Base-by-base conservation (phyloP, 1,140 invertebrate species). In the Plodia interpunctella region DNA sequence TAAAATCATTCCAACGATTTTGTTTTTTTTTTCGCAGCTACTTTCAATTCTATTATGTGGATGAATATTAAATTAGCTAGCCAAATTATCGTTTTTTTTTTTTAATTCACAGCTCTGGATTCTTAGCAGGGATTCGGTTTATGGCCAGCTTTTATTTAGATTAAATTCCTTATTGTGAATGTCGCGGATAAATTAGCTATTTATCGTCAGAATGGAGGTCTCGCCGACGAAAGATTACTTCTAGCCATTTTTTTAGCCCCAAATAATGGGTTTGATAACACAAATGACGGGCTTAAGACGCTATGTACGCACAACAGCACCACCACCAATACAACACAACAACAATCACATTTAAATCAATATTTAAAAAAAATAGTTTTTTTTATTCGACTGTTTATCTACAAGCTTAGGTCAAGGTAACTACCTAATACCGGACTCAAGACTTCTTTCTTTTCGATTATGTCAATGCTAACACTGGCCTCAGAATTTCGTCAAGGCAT, bases 11-110 rank as follows among this genome's bases (percentile, higher is more conserved):
- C 10, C 38, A 44, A n/a, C 5, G 3, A 3, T 44, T 15, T n/a
- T 10, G 15, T 15, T 10, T 44, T 44, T 15, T 10, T 44, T 44
- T 44, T 44, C 38, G n/a, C 15, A 15, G 38, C 38, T 44, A 44
- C 38, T 44, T 44, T 44, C 38, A 44, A 44, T 44, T 44, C 38
- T 44, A 44, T 44, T 44, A 44, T 17, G 38, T 44, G 38, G 38
- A 44, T 32, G 15, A 44, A 44, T 44, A 44, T 44, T 44, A 44
- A 15, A 44, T 44, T 44, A 44, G 38, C 3, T 32, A 9, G 38
- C 15, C 38, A 44, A 44, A 44, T 44, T 44, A 44, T 15, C 38
- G 38, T 44, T 44, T 44, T 44, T 44, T 44, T 44, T 44, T 44
- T 44, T 44, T 44, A 44, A 44, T 44, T 44, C 38, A 35, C 32